Base-by-base conservation (phyloP, 1,140 invertebrate species). In the Araneus ventricosus region DNA sequence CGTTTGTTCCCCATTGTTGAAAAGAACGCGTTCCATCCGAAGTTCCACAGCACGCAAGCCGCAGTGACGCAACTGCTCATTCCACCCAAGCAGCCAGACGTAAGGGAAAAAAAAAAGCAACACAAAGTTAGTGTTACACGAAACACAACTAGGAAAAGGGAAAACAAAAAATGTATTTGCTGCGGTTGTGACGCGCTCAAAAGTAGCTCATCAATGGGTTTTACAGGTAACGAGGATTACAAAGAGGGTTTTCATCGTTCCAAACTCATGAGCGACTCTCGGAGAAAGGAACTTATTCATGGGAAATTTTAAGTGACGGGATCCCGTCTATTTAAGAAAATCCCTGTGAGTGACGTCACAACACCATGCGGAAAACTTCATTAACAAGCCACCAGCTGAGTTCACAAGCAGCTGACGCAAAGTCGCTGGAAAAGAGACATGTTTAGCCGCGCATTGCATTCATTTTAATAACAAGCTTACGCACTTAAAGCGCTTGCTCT, bases 391-490 rank as follows among this genome's bases (percentile, higher is more conserved):
- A 75, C 67, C 67, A 75, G 67, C 67, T 75, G 67, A 75, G 27
- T 75, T 75, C 67, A 75, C 67, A 75, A 30, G 67, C 27, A 75
- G 67, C 30, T 75, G 67, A 75, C 67, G 67, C 67, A 75, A 52
- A 75, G 67, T 34, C 30, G 27, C 8, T 75, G 67, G 27, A 4
- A 24, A 67, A 75, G 17, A 75, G 67, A 75, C 67, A 75, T 75
- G 10, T 75, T 75, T 75, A 75, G 27, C 67, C 67, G 34, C 67
- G 27, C 30, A 34, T 30, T 27, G 27, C 27, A 75, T 75, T 75
- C 30, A 34, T 30, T 75, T 67, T 10, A 27, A 67, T n/a, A 27
- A n/a, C 45, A 67, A 67, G 61, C 10, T 27, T 14, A 10, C 24
- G 10, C n/a, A 67, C 6, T 52, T 52, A 52, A 24, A 30, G 24